These are phyloP conservation scores for Eilema sororculum DNA, from an alignment of 2,888 invertebrate species.

Conservation along the genomic window DNA sequence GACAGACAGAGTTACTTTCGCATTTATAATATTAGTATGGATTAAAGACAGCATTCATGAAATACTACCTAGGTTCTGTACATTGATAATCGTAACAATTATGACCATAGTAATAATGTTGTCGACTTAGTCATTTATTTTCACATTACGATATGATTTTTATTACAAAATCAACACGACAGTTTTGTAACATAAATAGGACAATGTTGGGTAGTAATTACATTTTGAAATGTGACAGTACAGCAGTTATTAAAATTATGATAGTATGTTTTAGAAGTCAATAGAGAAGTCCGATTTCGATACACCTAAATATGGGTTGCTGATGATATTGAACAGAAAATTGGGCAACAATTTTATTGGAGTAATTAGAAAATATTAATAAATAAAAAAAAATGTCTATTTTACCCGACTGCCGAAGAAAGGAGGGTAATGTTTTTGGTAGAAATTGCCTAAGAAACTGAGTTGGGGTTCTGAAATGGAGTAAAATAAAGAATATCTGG, in stretches of 20 bases:
- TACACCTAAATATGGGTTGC: not conserved
- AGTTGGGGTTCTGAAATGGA: too few relatives aligned
- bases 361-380: too few relatives aligned
- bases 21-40: too few relatives aligned
- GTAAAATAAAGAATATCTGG: too few relatives aligned
- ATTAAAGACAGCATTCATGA: not conserved
- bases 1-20: too few relatives aligned
- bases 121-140: not conserved
- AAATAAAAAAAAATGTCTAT: too few relatives aligned
- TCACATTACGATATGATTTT: not conserved
- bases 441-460: too few relatives aligned
- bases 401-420: too few relatives aligned
- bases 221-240: constrained; percentile 1
- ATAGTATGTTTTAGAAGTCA: not conserved
- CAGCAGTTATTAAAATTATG: not conserved
- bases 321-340: not conserved
- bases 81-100: not conserved
- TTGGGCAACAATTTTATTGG: not conserved
- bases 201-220: not conserved
- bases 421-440: too few relatives aligned
- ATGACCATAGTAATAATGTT: not conserved
- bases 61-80: not conserved
- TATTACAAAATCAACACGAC: not conserved
- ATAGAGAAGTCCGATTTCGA: not conserved
- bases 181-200: not conserved